Conservation (phyloP, 2,797 vertebrate genomes). For the Xenops minutus region DNA sequence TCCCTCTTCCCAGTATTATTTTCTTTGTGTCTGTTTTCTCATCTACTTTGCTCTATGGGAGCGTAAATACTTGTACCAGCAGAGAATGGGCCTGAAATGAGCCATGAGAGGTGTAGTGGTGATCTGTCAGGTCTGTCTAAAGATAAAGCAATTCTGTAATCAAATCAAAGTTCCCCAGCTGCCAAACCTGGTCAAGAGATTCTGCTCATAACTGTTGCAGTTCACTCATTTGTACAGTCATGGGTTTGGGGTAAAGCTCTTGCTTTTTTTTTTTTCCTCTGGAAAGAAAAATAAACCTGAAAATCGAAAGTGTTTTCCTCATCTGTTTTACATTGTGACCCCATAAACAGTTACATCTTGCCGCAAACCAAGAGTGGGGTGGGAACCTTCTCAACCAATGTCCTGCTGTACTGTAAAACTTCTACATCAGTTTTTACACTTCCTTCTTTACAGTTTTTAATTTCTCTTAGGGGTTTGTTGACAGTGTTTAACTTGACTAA, state of each 20-base stretch:
- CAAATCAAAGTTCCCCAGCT: not conserved
- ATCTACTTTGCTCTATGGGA: not conserved
- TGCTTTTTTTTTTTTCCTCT: not conserved
- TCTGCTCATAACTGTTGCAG: not conserved
- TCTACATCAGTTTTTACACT: not conserved
- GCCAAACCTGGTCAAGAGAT: not conserved
- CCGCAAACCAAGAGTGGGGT: not conserved
- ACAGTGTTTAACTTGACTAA: not conserved
- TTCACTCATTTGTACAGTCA: not conserved
- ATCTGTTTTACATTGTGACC: not conserved
- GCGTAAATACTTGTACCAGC: not conserved
- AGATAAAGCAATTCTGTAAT: not conserved
- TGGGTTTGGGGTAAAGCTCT: fast-evolving
- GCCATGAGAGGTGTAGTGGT: not conserved
- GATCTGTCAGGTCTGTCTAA: not conserved
- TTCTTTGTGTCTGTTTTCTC: not conserved
- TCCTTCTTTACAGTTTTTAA: not conserved
- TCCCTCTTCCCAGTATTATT: not conserved
- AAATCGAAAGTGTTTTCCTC: not conserved
- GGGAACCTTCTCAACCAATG: not conserved
- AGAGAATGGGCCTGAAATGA: not conserved
- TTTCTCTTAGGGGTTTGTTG: not conserved
- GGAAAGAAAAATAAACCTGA: not conserved
- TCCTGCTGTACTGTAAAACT: not conserved
- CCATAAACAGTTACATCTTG: not conserved